Conservation (phyloP, 1,140 invertebrate genomes). For the Onthophagus taurus region DNA sequence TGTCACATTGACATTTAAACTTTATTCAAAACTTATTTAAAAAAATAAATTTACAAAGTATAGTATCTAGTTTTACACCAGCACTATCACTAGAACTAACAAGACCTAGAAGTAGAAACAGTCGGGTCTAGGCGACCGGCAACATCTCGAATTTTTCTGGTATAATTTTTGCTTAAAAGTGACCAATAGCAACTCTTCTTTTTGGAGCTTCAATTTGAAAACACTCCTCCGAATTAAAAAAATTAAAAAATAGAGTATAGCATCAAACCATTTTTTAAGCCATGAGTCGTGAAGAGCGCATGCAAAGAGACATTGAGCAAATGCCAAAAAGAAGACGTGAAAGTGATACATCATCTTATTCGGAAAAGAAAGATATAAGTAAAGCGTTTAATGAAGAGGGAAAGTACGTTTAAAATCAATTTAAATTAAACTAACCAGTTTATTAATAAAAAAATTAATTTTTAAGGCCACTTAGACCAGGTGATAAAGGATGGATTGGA, state of each 20-base stretch:
- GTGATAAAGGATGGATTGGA: slow-evolving; percentile 90
- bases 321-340: slow-evolving; percentile 49
- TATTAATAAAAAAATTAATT: neutral
- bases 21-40: too few species aligned
- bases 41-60: too few species aligned
- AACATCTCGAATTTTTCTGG: too few species aligned
- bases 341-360: slow-evolving; percentile 54
- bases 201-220: too few species aligned
- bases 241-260: neutral
- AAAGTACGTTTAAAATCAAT: slow-evolving; percentile 28
- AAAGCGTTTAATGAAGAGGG: slow-evolving; percentile 34
- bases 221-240: too few species aligned
- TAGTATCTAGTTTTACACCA: too few species aligned
- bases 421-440: neutral
- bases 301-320: slow-evolving; percentile 85
- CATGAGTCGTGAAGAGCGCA: slow-evolving; percentile 73
- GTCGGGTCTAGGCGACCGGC: too few species aligned
- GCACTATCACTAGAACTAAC: too few species aligned
- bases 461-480: slow-evolving; percentile 62
- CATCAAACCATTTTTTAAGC: slow-evolving; percentile 40
- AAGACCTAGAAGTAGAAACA: too few species aligned
- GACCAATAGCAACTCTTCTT: too few species aligned
- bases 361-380: slow-evolving; percentile 35
- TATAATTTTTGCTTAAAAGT: too few species aligned
- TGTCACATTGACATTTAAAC: too few species aligned